A percentile compares a stretch with the other conserved stretches of the same genome.
Evolutionary conservation across 2,888 invertebrate genomes (phyloP).

Genomic region (Euplexia lucipara): DNA sequence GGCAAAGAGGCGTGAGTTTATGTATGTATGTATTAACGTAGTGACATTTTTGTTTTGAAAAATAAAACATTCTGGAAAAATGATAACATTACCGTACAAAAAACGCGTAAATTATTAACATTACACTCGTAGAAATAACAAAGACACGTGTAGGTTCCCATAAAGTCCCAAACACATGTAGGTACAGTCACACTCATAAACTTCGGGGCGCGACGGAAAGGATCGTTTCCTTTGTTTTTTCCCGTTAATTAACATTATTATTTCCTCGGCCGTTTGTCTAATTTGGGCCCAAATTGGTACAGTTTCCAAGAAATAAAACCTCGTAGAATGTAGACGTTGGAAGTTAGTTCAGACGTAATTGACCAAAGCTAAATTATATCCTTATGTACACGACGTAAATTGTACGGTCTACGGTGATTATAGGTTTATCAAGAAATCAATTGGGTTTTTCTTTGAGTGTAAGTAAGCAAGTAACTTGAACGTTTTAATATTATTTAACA

Average conservation of each 20-base stretch:
- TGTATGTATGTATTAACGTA: neutral
- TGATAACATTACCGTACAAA: neutral
- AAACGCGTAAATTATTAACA: neutral
- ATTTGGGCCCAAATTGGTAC: constrained; percentile 55
- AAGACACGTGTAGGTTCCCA: constrained; percentile 18
- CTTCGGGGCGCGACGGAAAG: constrained; percentile 49
- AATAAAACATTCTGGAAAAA: neutral
- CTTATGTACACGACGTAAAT: constrained; percentile 1
- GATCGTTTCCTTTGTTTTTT: constrained; percentile 62
- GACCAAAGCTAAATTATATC: constrained; percentile 32
- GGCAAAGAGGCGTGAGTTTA: no score
- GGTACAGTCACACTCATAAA: constrained; percentile 55
- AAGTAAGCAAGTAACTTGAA: no score
- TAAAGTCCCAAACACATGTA: constrained; percentile 31
- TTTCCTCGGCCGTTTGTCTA: constrained; percentile 61
- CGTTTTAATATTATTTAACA: no score
- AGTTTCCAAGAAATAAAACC: constrained; percentile 53
- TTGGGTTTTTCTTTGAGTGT: neutral
- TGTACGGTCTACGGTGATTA: constrained; percentile 1
- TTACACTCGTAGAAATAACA: constrained; percentile 2
- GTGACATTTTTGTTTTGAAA: neutral
- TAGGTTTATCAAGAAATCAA: neutral
- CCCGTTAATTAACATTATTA: constrained; percentile 67
- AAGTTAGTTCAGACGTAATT: constrained; percentile 29
- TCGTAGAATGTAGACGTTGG: constrained; percentile 24